phyloP scores from a whole-genome alignment of 2,113 vertebrate genomes.

The Bos javanicus region DNA sequence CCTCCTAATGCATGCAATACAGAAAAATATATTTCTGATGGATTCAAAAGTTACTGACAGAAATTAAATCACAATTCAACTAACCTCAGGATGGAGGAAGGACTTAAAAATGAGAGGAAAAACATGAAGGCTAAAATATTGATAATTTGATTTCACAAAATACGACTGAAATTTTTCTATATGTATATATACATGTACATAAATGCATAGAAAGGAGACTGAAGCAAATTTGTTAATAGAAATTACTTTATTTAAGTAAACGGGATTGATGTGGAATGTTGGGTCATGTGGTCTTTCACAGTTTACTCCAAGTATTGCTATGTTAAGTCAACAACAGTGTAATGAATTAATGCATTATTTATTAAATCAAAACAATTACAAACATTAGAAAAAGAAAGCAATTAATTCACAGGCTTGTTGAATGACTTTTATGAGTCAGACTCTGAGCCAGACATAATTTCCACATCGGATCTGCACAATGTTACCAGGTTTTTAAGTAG shows the following conservation, averaged over 20 bases:
- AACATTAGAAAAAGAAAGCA: not conserved
- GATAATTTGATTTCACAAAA: not conserved
- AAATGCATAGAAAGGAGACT: not conserved
- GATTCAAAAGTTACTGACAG: not conserved
- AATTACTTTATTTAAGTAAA: not conserved
- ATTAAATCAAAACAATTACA: not conserved
- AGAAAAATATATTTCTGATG: not conserved
- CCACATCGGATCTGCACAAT: not conserved
- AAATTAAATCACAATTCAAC: not conserved
- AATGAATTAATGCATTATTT: not conserved
- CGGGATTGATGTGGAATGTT: not conserved
- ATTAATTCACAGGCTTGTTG: not conserved
- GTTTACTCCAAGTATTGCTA: not conserved
- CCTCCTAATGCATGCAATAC: not conserved
- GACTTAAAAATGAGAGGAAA: not conserved
- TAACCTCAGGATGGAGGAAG: not conserved
- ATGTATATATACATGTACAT: not conserved
- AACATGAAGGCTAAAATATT: not conserved
- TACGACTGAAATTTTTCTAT: not conserved
- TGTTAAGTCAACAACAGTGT: not conserved
- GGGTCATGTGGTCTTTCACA: not conserved
- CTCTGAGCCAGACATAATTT: not conserved
- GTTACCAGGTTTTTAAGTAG: not conserved
- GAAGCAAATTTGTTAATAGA: not conserved
- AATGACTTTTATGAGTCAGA: not conserved